Evolutionary conservation across 2,113 vertebrate species (phyloP), one percentile per base, ranked within the genome.

Genomic region (Vanacampus margaritifer): DNA sequence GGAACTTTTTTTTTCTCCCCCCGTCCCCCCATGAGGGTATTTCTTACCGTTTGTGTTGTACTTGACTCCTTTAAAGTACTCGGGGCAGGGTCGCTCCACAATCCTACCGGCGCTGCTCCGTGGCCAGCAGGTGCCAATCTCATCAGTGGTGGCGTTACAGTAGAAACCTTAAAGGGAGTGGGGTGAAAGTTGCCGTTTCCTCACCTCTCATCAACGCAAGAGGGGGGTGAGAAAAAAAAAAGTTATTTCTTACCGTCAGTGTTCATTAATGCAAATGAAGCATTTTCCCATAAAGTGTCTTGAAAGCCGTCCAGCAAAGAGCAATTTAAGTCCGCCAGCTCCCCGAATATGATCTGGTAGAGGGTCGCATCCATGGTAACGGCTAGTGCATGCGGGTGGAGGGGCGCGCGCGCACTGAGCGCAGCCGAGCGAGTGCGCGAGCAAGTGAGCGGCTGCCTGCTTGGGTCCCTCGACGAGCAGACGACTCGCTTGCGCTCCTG

Each of bases 111-210:
- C 92, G 8, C 73, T 86, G 82, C 92, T 98, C 80, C 88, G 91
- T 39, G 97, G 97, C 97, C 97, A 99, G 92, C 97, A 99, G 59
- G 97, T 99, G 70, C 97, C 97, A 56, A 99, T 98, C 91, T 96
- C 94, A 86, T 99, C 97, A 2, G 92, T 92, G 50, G 96, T 99
- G 73, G 94, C 91, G 83, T 96, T 97, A 88, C 97, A 99, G 89
- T 93, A 95, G 2, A 91, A 89, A 90, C 94, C 94, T 95, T 65
- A n/a, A n/a, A n/a, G n/a, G n/a, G n/a, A n/a, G n/a, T n/a, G 3
- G 10, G 13, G 9, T 1, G 2, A 43, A 24, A 69, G 69, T 50
- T 71, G 46, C 0, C 21, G n/a, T 43, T 43, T 19, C 56, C 11
- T 53, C 32, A 72, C 8, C 24, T 70, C 6, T 61, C 24, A 69